A percentile compares a stretch with the other conserved stretches of the same genome.
phyloP scores from a whole-genome alignment of 2,113 vertebrate genomes.

The Percopsis transmontana region DNA sequence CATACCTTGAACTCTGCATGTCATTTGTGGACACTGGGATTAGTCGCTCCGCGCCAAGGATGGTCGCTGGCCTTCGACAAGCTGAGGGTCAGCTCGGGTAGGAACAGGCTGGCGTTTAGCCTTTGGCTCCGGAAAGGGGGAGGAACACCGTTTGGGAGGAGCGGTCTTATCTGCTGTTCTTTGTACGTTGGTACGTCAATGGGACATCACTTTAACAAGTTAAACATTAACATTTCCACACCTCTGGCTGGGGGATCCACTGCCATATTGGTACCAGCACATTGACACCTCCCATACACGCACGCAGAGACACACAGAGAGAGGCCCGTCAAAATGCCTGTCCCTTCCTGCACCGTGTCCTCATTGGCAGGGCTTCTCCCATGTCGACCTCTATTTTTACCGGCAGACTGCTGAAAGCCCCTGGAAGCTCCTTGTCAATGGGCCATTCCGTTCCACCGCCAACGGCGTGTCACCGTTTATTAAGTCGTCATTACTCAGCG shows the following conservation, averaged over 20 bases:
- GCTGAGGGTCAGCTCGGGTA: conserved; percentile 20
- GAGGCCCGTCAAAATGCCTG: conserved; percentile 45
- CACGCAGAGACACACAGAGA: conserved; percentile 38
- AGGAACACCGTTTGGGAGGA: conserved; percentile 33
- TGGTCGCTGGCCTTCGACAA: not conserved
- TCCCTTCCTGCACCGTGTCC: conserved; percentile 37
- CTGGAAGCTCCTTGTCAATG: conserved; percentile 75
- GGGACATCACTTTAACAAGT: conserved; percentile 31
- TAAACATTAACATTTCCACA: conserved; percentile 53
- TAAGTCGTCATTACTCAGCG: conserved; percentile 78
- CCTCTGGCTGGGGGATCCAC: conserved; percentile 55
- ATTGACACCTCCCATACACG: conserved; percentile 43
- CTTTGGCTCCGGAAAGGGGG: conserved; percentile 20
- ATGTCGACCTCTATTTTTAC: conserved; percentile 76
- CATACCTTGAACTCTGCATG: conserved; percentile 63
- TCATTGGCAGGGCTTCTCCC: conserved; percentile 60
- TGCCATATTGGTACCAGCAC: conserved; percentile 63
- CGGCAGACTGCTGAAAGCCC: conserved; percentile 71
- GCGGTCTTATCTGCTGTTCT: conserved; percentile 59
- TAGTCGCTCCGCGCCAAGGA: not conserved
- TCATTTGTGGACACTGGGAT: conserved; percentile 23
- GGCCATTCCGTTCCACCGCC: conserved; percentile 65
- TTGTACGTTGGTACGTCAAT: conserved; percentile 40
- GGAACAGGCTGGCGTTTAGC: conserved; percentile 25
- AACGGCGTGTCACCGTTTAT: conserved; percentile 74